Base-by-base conservation (phyloP, 2,888 invertebrate species). In the Drosophila lutescens region DNA sequence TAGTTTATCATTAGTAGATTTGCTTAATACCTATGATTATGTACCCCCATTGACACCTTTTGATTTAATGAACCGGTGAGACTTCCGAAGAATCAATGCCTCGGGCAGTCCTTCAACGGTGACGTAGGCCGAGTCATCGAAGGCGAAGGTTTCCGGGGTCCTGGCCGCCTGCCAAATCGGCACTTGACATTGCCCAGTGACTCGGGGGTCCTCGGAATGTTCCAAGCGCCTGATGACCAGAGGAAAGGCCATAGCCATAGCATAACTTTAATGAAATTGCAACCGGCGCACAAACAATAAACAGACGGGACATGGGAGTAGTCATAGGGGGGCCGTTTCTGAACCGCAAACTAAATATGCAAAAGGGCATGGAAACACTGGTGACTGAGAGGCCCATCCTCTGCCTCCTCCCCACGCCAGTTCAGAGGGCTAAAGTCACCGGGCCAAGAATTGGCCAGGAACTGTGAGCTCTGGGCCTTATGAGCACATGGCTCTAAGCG, bases 241-340 rank as follows among this genome's bases (percentile, higher is more conserved):
- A 23, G 34, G 55, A 43, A n/a, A n/a, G 43, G 46, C 36, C 54
- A 32, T 43, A 58, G 15, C 32, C 58, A 1, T 26, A 1, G 80
- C 79, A 83, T 82, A 75, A 73, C 79, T 74, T 71, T 86, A 83
- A 83, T 83, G 76, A 86, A 84, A 84, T 75, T 79, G 71, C 71
- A 71, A 23, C 43, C 38, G 32, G 41, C 23, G 26, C 53, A 38
- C 20, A 23, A 41, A 47, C 47, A 44, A 59, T 53, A 67, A 65
- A 12, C 38, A 40, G 58, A 4, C n/a, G 12, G 43, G 43, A 6
- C 43, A 17, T 5, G 10, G 32, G 12, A 3, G 8, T n/a, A 23
- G 23, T 1, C 12, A 1, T 8, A 4, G 54, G 55, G 26, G 58
- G 30, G 13, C 30, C 30, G 26, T 54, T 53, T 20, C n/a, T 30